Evolutionary conservation across 2,888 invertebrate species (phyloP), one percentile per base, ranked within the genome.

Genomic region (Dugesia japonica): DNA sequence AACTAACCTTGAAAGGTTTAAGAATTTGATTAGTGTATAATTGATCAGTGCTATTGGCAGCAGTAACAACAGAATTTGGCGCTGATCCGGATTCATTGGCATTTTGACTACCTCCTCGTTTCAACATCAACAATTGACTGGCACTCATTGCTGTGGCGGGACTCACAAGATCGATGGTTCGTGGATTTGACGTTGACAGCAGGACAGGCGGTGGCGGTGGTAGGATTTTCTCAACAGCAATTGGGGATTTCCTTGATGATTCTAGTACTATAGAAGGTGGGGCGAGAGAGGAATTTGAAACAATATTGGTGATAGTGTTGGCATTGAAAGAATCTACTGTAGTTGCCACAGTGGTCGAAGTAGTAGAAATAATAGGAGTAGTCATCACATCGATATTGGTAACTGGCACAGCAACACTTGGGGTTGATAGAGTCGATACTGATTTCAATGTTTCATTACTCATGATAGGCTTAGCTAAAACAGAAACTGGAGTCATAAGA

Each of bases 21-120:
- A 56, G 56, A n/a, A 56, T 56, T 7, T 56, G 56, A 56, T 56
- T 56, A 56, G 56, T n/a, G n/a, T 56, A 56, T n/a, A 56, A n/a
- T 23, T 56, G 56, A 23, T 56, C 56, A 56, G 20, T 23, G 17
- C 56, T 56, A n/a, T 7, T 7, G 1, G 7, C 56, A 23, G n/a
- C n/a, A 17, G 13, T 17, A 38, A 9, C 38, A 9, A 38, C 17
- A 1, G 56, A 4, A 56, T 56, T 23, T 7, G n/a, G n/a, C n/a
- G 56, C n/a, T 7, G 20, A n/a, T 20, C 56, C 56, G n/a, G 56
- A 4, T 20, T n/a, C n/a, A 23, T n/a, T 23, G 7, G 20, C 9
- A 23, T n/a, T n/a, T n/a, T 23, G 20, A 20, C 20, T 20, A 9
- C 56, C 56, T 4, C 56, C 56, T 56, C 56, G 4, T 56, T 56